Base-by-base conservation (phyloP, 2,113 vertebrate genomes). In the Illadopsis cleaveri region DNA sequence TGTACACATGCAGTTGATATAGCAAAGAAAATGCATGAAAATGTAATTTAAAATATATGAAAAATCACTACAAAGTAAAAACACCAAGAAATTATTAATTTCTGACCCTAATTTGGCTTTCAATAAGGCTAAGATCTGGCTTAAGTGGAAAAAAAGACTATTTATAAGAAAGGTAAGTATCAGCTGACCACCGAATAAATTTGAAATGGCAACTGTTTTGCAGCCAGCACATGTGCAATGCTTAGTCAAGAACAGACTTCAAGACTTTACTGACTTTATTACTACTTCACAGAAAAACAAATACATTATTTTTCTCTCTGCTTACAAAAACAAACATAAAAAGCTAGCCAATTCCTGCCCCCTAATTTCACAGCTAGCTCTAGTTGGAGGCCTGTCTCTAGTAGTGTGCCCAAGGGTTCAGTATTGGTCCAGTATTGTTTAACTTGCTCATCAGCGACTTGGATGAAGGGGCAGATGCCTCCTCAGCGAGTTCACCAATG, bases 11-110 rank as follows among this genome's bases (percentile, higher is more conserved):
- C 35, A 83, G 62, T 51, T 48, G 19, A 82, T 23, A 68, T 0
- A 70, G 21, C 6, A 81, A 82, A 86, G 16, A 60, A 69, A 14
- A 86, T 45, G 9, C 23, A 5, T 31, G 31, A 93, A 80, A 91
- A 78, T 0, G 0, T 3, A 51, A 20, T 14, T 30, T 51, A 37
- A 60, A 76, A 90, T 1, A 72, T 12, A 82, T 0, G 4, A 76
- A 90, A 89, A 92, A 47, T n/a, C 15, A 48, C 24, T 60, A 47
- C 10, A 42, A 33, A 65, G 13, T 70, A 66, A 85, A 86, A 89
- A 2, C 2, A 5, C 5, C 1, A 51, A 19, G 7, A 73, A 44
- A 70, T 72, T 21, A 44, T 4, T 51, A 6, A 40, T 48, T 81
- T 92, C 8, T 73, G 42, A 54, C n/a, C 24, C 8, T 56, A 21